Evolutionary conservation across 2,888 invertebrate genomes (phyloP), one percentile per base, ranked within the genome.

Genomic region (Tetropium fuscum): DNA sequence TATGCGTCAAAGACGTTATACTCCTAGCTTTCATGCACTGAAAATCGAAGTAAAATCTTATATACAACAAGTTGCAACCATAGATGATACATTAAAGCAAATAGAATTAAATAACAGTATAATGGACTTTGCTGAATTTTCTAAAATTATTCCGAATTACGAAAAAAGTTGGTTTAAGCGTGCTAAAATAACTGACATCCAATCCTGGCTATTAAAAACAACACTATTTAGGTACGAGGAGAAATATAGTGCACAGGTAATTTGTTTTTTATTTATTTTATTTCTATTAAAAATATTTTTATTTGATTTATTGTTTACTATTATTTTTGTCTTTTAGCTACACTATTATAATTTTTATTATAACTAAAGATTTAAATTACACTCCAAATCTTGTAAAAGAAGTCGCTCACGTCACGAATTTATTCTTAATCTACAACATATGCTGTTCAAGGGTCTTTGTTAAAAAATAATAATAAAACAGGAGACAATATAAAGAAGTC

Each of bases 131-230:
- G 3, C 69, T 8, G 22, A 48, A 34, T 72, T 76, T 58, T 13
- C 10, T n/a, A 44, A 51, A 8, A 55, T 79, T 69, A 60, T 65
- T 27, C 59, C 78, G 13, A 43, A 64, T 16, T 64, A 73, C 19
- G n/a, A 60, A 3, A 68, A 80, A 1, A 78, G 83, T 57, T 86
- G 85, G 85, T 76, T 78, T 63, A 36, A 10, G 2, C 19, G 7
- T 2, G 75, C 72, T 7, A 58, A 27, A 3, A 3, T 53, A 3
- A 44, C 61, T 5, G 66, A 70, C 3, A 63, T 75, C 5, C 18
- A 63, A 3, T 57, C 62, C 4, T 78, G 78, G 78, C 54, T 78
- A 10, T 49, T 64, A 18, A 51, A 36, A 8, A 56, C n/a, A n/a
- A n/a, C n/a, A n/a, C n/a, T n/a, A n/a, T n/a, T n/a, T n/a, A n/a